Percentiles rank a stretch among this genome's conserved stretches.
These are phyloP conservation scores for Vombatus ursinus DNA, from an alignment of 2,113 vertebrate genomes.

Conservation along the genomic window DNA sequence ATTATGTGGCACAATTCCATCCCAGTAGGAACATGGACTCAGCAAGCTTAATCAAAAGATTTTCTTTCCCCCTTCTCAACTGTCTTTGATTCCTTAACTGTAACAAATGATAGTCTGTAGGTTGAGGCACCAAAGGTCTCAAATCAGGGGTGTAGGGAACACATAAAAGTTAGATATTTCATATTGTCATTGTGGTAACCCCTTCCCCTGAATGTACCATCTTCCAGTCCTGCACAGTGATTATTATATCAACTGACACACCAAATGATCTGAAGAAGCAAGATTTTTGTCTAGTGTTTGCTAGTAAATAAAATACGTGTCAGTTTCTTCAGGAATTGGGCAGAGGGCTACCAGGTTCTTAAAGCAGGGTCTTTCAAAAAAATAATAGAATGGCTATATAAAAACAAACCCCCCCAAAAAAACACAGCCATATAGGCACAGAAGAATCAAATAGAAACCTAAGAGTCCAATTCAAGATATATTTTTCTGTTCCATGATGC, in stretches of 20 bases:
- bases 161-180: background rate
- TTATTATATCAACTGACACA: background rate
- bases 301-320: background rate
- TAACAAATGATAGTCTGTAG: background rate
- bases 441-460: background rate
- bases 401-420: slow-evolving; percentile 32
- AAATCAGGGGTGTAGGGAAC: background rate
- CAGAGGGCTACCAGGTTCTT: background rate
- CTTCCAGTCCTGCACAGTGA: background rate
- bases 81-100: background rate
- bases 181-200: background rate
- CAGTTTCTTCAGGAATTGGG: slow-evolving; percentile 6
- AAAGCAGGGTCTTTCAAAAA: background rate
- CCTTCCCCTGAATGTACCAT: background rate
- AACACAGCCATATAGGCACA: background rate
- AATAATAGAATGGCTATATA: background rate
- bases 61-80: background rate
- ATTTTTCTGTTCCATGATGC: background rate
- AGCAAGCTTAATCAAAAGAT: background rate
- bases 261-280: background rate
- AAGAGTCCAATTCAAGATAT: slow-evolving; percentile 20
- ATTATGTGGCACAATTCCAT: slow-evolving; percentile 1
- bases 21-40: background rate
- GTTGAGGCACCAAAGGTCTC: background rate
- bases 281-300: background rate